A percentile compares a stretch with the other conserved stretches of the same genome.
phyloP scores from a whole-genome alignment of 1,140 invertebrate species.

The Arctopsyche grandis region DNA sequence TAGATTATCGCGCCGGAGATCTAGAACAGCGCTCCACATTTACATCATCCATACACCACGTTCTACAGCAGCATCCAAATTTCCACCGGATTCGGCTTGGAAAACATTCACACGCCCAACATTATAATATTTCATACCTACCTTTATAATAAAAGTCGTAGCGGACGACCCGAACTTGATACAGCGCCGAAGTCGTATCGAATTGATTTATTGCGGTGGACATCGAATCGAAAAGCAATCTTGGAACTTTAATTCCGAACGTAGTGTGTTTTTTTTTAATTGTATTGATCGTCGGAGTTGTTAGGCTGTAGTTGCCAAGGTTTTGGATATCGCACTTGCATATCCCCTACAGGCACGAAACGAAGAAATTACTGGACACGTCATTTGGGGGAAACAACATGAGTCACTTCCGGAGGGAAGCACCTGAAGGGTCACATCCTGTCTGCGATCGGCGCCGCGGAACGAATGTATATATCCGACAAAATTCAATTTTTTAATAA shows the following conservation, averaged over 20 bases:
- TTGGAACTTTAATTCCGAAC: neutral
- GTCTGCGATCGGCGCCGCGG: slow-evolving; percentile 1
- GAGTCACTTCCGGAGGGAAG: slow-evolving; percentile 48
- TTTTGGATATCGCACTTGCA: slow-evolving; percentile 23
- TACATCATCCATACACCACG: slow-evolving; percentile 12
- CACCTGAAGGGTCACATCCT: slow-evolving; percentile 49
- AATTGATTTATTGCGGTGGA: neutral
- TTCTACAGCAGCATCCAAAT: neutral
- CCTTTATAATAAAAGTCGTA: no score
- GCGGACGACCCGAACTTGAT: neutral
- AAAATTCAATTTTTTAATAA: neutral
- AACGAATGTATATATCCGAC: slow-evolving; percentile 15
- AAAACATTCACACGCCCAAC: slow-evolving; percentile 16
- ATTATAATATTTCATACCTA: neutral
- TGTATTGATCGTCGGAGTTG: slow-evolving; percentile 30
- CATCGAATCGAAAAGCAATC: neutral
- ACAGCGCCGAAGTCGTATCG: neutral
- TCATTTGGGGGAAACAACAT: slow-evolving; percentile 40
- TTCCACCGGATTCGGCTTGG: slow-evolving; percentile 16
- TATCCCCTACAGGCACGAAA: neutral
- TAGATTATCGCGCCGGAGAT: slow-evolving; percentile 4
- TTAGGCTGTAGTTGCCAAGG: slow-evolving; percentile 22
- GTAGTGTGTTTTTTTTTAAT: neutral
- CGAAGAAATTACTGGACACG: slow-evolving; percentile 11
- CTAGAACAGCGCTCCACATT: slow-evolving; percentile 17